Percentiles rank a stretch among this genome's conserved stretches.
These are phyloP conservation scores for Chaetodon auriga DNA, from an alignment of 2,113 vertebrate genomes.

Conservation along the genomic window DNA sequence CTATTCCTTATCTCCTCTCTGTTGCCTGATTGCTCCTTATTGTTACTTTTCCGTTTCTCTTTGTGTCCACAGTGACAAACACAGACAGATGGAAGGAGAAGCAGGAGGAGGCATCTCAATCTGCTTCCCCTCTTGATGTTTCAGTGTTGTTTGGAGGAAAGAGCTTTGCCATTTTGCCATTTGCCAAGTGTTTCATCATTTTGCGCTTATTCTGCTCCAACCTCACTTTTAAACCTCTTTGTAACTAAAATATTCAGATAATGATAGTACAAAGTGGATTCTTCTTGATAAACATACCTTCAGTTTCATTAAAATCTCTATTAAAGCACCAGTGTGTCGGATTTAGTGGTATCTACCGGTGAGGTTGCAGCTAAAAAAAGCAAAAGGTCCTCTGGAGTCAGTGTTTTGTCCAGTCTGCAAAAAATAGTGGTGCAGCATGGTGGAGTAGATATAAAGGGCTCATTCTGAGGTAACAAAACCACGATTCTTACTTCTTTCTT, in stretches of 20 bases:
- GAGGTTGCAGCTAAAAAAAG: too few species aligned
- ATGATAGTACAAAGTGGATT: background rate
- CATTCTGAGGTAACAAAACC: too few species aligned
- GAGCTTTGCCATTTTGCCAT: background rate
- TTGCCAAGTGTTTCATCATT: constrained; percentile 4
- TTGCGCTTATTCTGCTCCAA: background rate
- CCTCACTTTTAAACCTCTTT: background rate
- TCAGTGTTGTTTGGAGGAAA: background rate
- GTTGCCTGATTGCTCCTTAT: background rate
- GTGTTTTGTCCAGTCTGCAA: too few species aligned
- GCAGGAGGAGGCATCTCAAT: background rate
- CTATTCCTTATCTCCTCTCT: background rate
- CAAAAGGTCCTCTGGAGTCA: too few species aligned
- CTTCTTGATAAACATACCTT: too few species aligned
- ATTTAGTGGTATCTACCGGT: too few species aligned
- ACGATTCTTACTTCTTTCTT: too few species aligned
- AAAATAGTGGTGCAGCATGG: too few species aligned
- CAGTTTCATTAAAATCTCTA: too few species aligned
- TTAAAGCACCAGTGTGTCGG: too few species aligned
- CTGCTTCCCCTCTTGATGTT: background rate
- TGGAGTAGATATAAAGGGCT: too few species aligned
- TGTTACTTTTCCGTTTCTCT: background rate
- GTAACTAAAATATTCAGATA: background rate
- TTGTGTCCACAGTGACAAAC: constrained; percentile 14
- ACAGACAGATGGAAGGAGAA: constrained; percentile 14